phyloP scores from a whole-genome alignment of 1,140 invertebrate species.

The Cydia splendana region DNA sequence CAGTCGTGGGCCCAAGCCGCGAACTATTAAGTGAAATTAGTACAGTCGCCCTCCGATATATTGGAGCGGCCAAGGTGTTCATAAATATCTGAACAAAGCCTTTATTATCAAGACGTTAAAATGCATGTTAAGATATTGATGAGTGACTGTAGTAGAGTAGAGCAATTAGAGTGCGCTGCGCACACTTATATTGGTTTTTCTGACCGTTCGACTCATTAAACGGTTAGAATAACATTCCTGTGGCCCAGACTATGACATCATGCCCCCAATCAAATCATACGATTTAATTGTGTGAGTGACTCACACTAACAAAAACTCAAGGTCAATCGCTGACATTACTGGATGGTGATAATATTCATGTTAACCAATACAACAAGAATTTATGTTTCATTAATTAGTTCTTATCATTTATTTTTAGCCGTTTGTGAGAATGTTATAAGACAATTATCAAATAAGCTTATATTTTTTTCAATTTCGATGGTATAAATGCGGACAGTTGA shows the following conservation, averaged over 20 bases:
- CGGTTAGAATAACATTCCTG: neutral
- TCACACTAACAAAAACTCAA: conserved; percentile 49
- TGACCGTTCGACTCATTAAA: neutral
- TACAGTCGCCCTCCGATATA: too few relatives aligned
- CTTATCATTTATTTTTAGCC: conserved; percentile 21
- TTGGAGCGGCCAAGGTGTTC: too few relatives aligned
- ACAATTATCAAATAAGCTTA: neutral
- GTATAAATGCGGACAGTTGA: too few relatives aligned
- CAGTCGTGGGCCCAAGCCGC: too few relatives aligned
- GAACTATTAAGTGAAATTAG: too few relatives aligned
- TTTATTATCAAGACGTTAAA: too few relatives aligned
- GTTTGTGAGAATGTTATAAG: neutral
- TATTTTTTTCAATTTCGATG: neutral
- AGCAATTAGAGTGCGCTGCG: too few relatives aligned
- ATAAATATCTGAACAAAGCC: too few relatives aligned
- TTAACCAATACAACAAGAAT: conserved; percentile 15
- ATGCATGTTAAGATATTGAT: too few relatives aligned
- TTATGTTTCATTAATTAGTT: conserved; percentile 14
- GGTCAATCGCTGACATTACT: conserved; percentile 46
- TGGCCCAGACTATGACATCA: conserved; percentile 62
- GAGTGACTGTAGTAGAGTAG: too few relatives aligned
- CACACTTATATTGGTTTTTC: neutral
- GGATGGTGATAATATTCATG: conserved; percentile 32
- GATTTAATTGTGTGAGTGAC: conserved; percentile 53
- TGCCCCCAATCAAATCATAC: conserved; percentile 58